Base-by-base conservation (phyloP, 1,140 invertebrate genomes). In the Drosophila pseudoobscura region DNA sequence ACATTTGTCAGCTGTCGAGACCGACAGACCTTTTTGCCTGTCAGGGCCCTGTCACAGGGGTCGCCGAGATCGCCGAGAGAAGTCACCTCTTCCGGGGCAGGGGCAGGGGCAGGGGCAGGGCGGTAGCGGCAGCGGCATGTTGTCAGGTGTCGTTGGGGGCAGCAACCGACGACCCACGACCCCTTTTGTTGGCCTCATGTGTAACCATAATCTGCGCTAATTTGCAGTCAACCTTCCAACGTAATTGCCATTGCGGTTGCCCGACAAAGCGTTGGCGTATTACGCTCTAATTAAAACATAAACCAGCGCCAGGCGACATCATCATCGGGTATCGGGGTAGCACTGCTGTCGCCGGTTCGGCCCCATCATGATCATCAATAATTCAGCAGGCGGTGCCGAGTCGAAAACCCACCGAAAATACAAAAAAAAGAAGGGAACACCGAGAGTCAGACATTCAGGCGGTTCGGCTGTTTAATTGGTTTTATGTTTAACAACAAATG, bases 281-380 rank as follows among this genome's bases (percentile, higher is more conserved):
- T 61, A 58, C 41, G 75, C 75, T 78, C 75, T 78, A 78, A 78
- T 78, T 78, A 78, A 73, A 73, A 72, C 75, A 73, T 78, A 78
- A 78, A 71, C 70, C 68, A 51, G 52, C 43, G 3, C 24, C 24
- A 43, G 47, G 31, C 46, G 20, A 24, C 46, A 68, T 39, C 52
- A n/a, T 47, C 26, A 6, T 39, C 45, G 29, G 24, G 24, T 24
- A 24, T 24, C 24, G 35, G 29, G 29, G n/a, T 35, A 35, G 35
- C 24, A 26, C 7, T 29, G 29, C 45, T 41, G 68, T 73, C 57
- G 52, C 46, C 43, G 31, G 11, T 2, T 5, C 35, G 11, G 11
- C 11, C 46, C 49, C 52, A 45, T 64, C 69, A 57, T 59, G 61
- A 75, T 66, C 73, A 75, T 75, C 73, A 75, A 75, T 75, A 68